These are phyloP conservation scores for Pygoscelis antarcticus DNA, from an alignment of 2,113 vertebrate genomes.

Conservation along the genomic window DNA sequence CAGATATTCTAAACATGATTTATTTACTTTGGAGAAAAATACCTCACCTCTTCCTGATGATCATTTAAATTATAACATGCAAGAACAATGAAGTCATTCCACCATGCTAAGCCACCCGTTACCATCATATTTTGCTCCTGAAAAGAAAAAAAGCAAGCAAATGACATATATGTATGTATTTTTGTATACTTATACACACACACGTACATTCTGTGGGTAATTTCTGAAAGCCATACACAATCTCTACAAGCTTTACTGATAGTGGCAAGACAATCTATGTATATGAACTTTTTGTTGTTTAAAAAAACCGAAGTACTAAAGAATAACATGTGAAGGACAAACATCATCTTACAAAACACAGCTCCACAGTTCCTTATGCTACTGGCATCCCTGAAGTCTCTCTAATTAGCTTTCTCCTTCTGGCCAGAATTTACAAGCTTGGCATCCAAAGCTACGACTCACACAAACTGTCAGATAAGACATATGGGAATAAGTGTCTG, in stretches of 20 bases:
- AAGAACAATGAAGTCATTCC: constrained; percentile 95
- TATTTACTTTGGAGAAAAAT: constrained; percentile 1
- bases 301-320: background rate
- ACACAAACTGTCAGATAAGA: background rate
- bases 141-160: constrained; percentile 17
- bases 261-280: background rate
- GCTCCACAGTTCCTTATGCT: background rate
- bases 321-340: background rate
- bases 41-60: constrained; percentile 90
- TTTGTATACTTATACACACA: background rate
- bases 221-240: background rate
- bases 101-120: constrained; percentile 96
- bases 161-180: background rate
- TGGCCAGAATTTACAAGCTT: background rate
- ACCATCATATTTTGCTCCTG: constrained; percentile 98
- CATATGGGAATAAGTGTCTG: background rate
- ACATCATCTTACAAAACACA: background rate
- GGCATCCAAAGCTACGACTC: background rate
- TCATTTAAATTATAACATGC: constrained; percentile 96
- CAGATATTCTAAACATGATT: background rate
- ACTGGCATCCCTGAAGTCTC: background rate
- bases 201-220: background rate
- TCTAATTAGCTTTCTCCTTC: background rate
- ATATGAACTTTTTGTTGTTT: background rate
- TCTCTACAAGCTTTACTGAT: background rate